Evolutionary conservation across 2,113 vertebrate species (phyloP).

Genomic region (Seriola aureovittata): DNA sequence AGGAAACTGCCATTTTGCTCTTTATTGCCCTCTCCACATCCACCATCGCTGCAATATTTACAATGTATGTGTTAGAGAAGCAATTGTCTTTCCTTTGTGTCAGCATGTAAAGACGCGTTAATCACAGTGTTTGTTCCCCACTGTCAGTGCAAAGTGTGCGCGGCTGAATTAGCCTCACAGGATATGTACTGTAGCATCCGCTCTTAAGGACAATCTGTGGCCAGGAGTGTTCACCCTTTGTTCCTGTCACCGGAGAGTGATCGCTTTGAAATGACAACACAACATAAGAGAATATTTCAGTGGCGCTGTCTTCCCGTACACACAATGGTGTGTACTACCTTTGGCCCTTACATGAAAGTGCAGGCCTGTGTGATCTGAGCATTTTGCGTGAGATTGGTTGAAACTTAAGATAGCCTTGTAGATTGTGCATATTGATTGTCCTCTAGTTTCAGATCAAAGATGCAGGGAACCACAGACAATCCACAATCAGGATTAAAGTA

Average conservation of each 20-base stretch:
- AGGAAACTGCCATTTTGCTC: neutral
- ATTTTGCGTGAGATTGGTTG: slow-evolving; percentile 13
- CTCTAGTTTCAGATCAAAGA: slow-evolving; percentile 45
- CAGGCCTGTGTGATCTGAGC: slow-evolving; percentile 2
- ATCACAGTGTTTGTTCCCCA: slow-evolving; percentile 40
- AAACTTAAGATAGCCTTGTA: slow-evolving; percentile 5
- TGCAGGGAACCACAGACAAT: slow-evolving; percentile 19
- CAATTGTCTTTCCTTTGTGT: slow-evolving; percentile 40
- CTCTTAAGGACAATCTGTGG: slow-evolving; percentile 33
- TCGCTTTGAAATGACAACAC: slow-evolving; percentile 11
- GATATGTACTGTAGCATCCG: slow-evolving; percentile 39
- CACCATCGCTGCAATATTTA: neutral
- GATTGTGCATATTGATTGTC: slow-evolving; percentile 34
- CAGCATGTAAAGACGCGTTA: slow-evolving; percentile 47
- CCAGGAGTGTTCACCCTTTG: slow-evolving; percentile 26
- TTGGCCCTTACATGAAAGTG: neutral
- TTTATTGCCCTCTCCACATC: slow-evolving; percentile 2
- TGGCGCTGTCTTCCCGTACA: neutral
- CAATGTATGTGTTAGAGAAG: neutral
- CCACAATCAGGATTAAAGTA: slow-evolving; percentile 1
- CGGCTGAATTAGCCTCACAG: slow-evolving; percentile 44
- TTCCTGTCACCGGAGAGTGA: slow-evolving; percentile 25
- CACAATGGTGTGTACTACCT: neutral
- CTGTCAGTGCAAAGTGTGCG: slow-evolving; percentile 13
- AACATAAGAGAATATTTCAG: neutral